These are phyloP conservation scores for Rhabdomys dilectus DNA, from an alignment of 2,113 vertebrate genomes.

Conservation along the genomic window DNA sequence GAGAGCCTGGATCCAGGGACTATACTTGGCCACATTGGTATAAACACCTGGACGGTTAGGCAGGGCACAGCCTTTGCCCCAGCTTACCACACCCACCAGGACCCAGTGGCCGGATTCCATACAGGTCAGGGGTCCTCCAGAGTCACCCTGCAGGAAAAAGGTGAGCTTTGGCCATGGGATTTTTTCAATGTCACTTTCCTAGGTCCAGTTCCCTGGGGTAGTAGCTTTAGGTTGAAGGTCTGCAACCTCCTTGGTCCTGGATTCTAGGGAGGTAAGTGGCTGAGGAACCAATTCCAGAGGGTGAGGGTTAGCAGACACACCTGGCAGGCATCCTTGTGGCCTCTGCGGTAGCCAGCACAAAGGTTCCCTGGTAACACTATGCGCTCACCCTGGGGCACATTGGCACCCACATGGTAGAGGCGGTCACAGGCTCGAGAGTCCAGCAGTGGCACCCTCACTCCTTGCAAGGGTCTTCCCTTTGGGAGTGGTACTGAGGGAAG, in stretches of 20 bases:
- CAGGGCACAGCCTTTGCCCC: slow-evolving; percentile 90
- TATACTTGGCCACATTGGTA: slow-evolving; percentile 86
- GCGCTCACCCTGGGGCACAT: not conserved
- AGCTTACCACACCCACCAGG: slow-evolving; percentile 91
- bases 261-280: not conserved
- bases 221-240: not conserved
- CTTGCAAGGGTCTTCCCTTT: slow-evolving; percentile 65
- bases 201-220: not conserved
- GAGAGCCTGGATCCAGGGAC: slow-evolving; percentile 85
- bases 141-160: slow-evolving; percentile 88
- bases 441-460: slow-evolving; percentile 68
- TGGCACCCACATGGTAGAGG: slow-evolving; percentile 63
- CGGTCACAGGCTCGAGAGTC: slow-evolving; percentile 54
- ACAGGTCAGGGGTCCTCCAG: slow-evolving; percentile 91
- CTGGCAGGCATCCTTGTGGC: slow-evolving; percentile 79
- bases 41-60: slow-evolving; percentile 90
- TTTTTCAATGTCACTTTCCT: not conserved
- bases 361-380: slow-evolving; percentile 58
- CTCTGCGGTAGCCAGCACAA: slow-evolving; percentile 64
- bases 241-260: not conserved
- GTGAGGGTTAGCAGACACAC: not conserved
- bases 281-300: too few relatives aligned
- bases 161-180: not conserved
- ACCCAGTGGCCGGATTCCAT: slow-evolving; percentile 87
- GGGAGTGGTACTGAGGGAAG: slow-evolving; percentile 64